Base-by-base conservation (phyloP, 2,888 invertebrate species). In the Chaitophorus viminalis region DNA sequence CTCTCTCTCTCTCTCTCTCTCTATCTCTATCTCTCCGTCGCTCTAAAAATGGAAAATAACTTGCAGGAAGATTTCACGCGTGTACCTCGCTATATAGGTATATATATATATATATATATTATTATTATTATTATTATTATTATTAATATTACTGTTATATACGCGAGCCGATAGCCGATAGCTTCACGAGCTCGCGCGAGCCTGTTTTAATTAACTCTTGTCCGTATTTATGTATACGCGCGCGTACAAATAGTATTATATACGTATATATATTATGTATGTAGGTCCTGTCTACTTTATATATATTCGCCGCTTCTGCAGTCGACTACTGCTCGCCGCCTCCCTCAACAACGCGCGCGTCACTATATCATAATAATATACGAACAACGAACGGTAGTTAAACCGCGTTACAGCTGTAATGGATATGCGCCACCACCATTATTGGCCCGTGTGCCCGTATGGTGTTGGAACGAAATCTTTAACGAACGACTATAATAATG, bases 41-140 rank as follows among this genome's bases (percentile, higher is more conserved):
- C n/a, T 17, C 31, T 21, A 87, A 78, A 82, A 87, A 86, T 21
- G 36, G 78, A 78, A 86, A 79, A 79, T 72, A 81, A 72, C 74
- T 65, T n/a, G n/a, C n/a, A 21, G 81, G 72, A 87, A 81, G 79
- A 87, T 87, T 81, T 87, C 74, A 87, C 87, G 87, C 87, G 65
- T 14, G 68, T 25, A 0, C 14, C 68, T 3, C 68, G 8, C 29
- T 68, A 68, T 68, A 60, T 25, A 1, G 18, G 14, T 9, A 33
- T 11, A 29, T 76, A 75, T 54, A 77, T 54, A 77, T 21, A 25
- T 60, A 39, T 81, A 81, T 18, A 31, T 18, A 18, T 17, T 3
- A 11, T 5, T 29, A n/a, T n/a, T n/a, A n/a, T n/a, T n/a, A n/a
- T n/a, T n/a, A n/a, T n/a, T 75, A 52, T 17, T 52, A 76, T 17